Percentiles rank a stretch among this genome's conserved stretches.
Evolutionary conservation across 2,113 vertebrate genomes (phyloP).

Genomic region (Uropsilus gracilis): DNA sequence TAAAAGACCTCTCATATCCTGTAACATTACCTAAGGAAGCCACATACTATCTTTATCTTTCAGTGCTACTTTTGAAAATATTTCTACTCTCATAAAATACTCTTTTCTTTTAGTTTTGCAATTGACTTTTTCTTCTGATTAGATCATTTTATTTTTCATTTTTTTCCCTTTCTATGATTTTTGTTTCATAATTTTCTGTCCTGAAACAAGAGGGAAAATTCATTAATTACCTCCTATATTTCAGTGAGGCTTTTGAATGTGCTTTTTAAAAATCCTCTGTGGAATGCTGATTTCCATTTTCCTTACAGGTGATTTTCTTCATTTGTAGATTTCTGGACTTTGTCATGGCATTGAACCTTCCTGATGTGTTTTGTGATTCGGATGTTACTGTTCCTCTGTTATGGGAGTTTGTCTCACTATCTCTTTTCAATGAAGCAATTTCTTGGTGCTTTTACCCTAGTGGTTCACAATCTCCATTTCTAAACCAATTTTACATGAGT

Average conservation of each 20-base stretch:
- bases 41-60: neutral
- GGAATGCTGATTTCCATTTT: neutral
- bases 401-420: neutral
- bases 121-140: neutral
- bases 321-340: neutral
- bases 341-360: neutral
- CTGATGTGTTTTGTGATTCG: neutral
- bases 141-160: neutral
- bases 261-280: neutral
- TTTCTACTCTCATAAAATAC: neutral
- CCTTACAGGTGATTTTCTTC: neutral
- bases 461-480: neutral
- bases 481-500: neutral
- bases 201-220: neutral
- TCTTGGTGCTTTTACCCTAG: neutral
- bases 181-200: neutral
- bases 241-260: neutral
- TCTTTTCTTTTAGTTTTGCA: neutral
- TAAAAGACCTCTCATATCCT: neutral
- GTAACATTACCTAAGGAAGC: neutral
- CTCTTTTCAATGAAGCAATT: neutral
- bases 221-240: neutral
- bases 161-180: neutral
- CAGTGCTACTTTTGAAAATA: neutral
- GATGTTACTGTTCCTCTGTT: neutral